A percentile compares a stretch with the other conserved stretches of the same genome.
Evolutionary conservation across 37 sponge, comb jelly and placozoan species (phyloP).

Genomic region (Spongia lamella): DNA sequence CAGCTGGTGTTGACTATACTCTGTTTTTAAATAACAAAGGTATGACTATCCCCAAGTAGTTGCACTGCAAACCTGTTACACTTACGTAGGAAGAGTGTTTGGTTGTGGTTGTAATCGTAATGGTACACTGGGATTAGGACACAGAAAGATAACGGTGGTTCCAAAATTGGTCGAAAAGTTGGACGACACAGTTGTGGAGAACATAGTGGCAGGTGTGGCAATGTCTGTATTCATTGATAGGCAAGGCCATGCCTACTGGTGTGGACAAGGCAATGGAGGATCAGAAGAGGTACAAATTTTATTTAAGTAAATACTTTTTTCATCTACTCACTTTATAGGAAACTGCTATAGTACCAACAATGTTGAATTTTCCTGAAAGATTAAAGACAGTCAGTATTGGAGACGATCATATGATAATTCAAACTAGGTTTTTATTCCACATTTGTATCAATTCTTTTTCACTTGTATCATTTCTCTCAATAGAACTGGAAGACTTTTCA

Average conservation of each 20-base stretch:
- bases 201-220: slow-evolving; percentile 49
- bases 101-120: slow-evolving; percentile 56
- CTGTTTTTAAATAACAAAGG: slow-evolving; percentile 50
- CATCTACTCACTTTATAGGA: background rate
- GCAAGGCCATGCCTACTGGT: slow-evolving; percentile 61
- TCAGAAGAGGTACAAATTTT: slow-evolving; percentile 19
- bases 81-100: slow-evolving; percentile 39
- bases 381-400: slow-evolving; percentile 51
- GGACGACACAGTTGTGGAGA: slow-evolving; percentile 37
- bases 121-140: slow-evolving; percentile 63
- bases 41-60: background rate
- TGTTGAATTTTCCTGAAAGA: slow-evolving; percentile 41
- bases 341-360: slow-evolving; percentile 5
- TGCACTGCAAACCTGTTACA: too few species aligned
- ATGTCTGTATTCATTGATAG: slow-evolving; percentile 52
- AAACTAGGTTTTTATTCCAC: slow-evolving; percentile 16
- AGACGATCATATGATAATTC: slow-evolving; percentile 49
- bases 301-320: background rate
- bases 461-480: background rate
- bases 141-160: slow-evolving; percentile 37
- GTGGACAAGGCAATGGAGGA: slow-evolving; percentile 62
- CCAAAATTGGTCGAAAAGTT: slow-evolving; percentile 51
- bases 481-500: slow-evolving; percentile 43
- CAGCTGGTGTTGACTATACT: slow-evolving; percentile 59
- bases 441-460: background rate